Evolutionary conservation across 2,797 vertebrate species (phyloP).

Genomic region (Rhodeus uyekii): DNA sequence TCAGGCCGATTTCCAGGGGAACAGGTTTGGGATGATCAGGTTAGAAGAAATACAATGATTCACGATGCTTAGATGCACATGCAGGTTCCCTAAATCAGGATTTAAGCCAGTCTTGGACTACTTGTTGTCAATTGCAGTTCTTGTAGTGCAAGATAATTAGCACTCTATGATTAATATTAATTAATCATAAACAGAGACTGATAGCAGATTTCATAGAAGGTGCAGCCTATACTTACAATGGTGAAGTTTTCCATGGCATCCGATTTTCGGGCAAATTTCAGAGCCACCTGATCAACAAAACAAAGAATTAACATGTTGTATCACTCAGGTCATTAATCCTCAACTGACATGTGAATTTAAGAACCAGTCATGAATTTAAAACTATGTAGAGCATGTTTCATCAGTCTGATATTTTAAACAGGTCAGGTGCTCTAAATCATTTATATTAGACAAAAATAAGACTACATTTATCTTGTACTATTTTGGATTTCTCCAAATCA

Average conservation of each 20-base stretch:
- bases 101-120: not conserved
- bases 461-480: too few species aligned
- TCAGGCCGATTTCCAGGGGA: not conserved
- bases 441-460: not conserved
- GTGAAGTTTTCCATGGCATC: not conserved
- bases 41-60: not conserved
- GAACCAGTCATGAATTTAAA: not conserved
- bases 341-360: not conserved
- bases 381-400: not conserved
- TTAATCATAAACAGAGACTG: not conserved
- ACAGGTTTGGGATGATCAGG: too few species aligned
- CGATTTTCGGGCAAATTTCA: not conserved
- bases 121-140: not conserved
- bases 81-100: not conserved
- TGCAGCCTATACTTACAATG: not conserved
- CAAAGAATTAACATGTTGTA: not conserved
- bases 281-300: conserved; percentile 56
- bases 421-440: not conserved
- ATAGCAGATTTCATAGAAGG: not conserved
- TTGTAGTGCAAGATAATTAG: not conserved
- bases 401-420: not conserved
- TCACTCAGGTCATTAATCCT: not conserved
- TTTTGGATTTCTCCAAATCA: too few species aligned
- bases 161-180: not conserved
- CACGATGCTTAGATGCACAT: not conserved